Base-by-base conservation (phyloP, 2,888 invertebrate species). In the Altica lythri region DNA sequence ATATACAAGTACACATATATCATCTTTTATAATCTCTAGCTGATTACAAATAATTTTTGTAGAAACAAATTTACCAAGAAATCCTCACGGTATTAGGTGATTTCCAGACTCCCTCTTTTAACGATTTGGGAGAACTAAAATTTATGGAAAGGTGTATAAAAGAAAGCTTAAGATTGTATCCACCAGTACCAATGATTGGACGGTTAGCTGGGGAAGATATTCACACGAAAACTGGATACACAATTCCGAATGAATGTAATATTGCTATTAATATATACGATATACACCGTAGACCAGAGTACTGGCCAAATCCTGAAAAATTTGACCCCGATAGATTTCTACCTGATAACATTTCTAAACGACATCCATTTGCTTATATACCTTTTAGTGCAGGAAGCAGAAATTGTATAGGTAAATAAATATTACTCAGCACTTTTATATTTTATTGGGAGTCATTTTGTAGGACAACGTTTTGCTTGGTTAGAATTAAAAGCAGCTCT, bases 381-480 rank as follows among this genome's bases (percentile, higher is more conserved):
- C 77, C 77, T 1, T 77, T 77, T 60, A 77, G 77, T 49, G 77
- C 76, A 4, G 78, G 77, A 16, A 73, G 75, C 0, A 65, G 77
- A 35, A 76, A 76, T 62, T 77, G 76, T 57, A 74, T 77, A 53
- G 70, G 68, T 66, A 29, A n/a, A n/a, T n/a, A n/a, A n/a, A n/a
- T n/a, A n/a, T n/a, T n/a, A n/a, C n/a, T n/a, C n/a, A n/a, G n/a
- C n/a, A n/a, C n/a, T n/a, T n/a, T n/a, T n/a, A n/a, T n/a, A n/a
- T n/a, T n/a, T n/a, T n/a, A n/a, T n/a, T n/a, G n/a, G n/a, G n/a
- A n/a, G n/a, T n/a, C n/a, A n/a, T n/a, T n/a, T 76, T 77, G 1
- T 72, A 84, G 86, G 86, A 10, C 82, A 86, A 72, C 80, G 81
- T 59, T 86, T 84, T 64, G 86, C 86, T 0, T 79, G 84, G 71